Base-by-base conservation (phyloP, 2,113 vertebrate genomes). In the Micronisus gabar region DNA sequence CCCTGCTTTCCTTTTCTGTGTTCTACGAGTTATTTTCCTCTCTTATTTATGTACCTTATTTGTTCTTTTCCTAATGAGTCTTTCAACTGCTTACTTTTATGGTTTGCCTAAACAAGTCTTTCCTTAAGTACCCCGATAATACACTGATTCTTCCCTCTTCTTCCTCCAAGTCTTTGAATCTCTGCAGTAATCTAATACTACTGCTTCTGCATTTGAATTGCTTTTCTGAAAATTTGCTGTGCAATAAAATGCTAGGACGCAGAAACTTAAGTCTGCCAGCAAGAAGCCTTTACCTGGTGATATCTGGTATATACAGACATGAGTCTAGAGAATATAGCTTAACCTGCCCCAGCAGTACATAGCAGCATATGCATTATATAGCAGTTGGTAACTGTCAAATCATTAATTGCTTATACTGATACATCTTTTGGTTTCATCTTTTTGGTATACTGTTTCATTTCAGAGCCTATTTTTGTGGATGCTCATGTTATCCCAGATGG, bases 401-500 rank as follows among this genome's bases (percentile, higher is more conserved):
- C 20, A 32, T 68, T 76, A 5, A 1, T 61, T 89, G 30, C 34
- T 90, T 65, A 23, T 76, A 43, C 19, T 61, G 38, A 38, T 70
- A 3, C 13, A 52, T 55, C 52, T 65, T 74, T 81, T 84, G 10
- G 7, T 84, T 92, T 97, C 41, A 68, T 65, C 26, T 40, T 48
- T 91, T 68, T 26, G 58, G 10, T 86, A 80, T 52, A 17, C 36
- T 81, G 43, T 95, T 75, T 96, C 76, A 48, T 97, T 98, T 47
- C 88, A 99, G 99, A 99, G 94, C 99, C 99, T 7, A 98, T 99
- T 97, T 99, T 99, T 97, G 99, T 99, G 52, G 99, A 99, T 87
- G 99, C 99, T 73, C 99, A 99, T 84, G 98, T 99, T 90, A 99
- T 99, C 88, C 99, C 99, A 40, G 99, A 99, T 48, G 99, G 99